Evolutionary conservation across 2,797 vertebrate species (phyloP).

Genomic region (Echeneis naucrates): DNA sequence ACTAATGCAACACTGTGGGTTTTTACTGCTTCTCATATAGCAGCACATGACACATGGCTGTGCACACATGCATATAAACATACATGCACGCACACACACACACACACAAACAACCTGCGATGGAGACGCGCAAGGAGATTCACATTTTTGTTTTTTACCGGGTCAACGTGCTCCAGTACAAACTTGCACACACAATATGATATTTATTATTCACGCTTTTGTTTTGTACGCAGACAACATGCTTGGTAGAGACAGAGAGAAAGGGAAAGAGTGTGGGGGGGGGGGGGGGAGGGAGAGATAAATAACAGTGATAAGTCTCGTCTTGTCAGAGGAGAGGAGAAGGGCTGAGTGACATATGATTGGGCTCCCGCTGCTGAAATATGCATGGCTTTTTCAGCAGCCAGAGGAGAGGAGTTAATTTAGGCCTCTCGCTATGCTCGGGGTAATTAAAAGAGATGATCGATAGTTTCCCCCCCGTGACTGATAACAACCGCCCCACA

Average conservation of each 20-base stretch:
- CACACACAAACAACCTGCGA: constrained; percentile 31
- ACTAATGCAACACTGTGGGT: constrained; percentile 75
- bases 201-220: constrained; percentile 83
- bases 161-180: constrained; percentile 59
- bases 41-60: constrained; percentile 58
- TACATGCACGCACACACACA: constrained; percentile 28
- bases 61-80: constrained; percentile 38
- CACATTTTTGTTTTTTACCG: constrained; percentile 54
- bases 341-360: constrained; percentile 84
- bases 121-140: constrained; percentile 60
- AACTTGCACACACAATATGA: constrained; percentile 55
- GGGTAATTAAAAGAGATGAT: constrained; percentile 91
- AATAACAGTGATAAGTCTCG: constrained; percentile 86
- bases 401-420: constrained; percentile 87
- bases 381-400: constrained; percentile 87
- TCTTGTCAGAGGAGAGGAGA: constrained; percentile 79
- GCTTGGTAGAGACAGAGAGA: constrained; percentile 50
- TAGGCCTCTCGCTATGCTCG: constrained; percentile 85
- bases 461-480: constrained; percentile 84
- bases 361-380: constrained; percentile 84
- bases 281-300: constrained; percentile 67
- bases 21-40: constrained; percentile 73
- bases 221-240: constrained; percentile 80
- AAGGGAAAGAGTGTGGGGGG: constrained; percentile 11
- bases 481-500: constrained; percentile 83